Evolutionary conservation across 2,113 vertebrate genomes (phyloP).

Genomic region (Prolemur simus): DNA sequence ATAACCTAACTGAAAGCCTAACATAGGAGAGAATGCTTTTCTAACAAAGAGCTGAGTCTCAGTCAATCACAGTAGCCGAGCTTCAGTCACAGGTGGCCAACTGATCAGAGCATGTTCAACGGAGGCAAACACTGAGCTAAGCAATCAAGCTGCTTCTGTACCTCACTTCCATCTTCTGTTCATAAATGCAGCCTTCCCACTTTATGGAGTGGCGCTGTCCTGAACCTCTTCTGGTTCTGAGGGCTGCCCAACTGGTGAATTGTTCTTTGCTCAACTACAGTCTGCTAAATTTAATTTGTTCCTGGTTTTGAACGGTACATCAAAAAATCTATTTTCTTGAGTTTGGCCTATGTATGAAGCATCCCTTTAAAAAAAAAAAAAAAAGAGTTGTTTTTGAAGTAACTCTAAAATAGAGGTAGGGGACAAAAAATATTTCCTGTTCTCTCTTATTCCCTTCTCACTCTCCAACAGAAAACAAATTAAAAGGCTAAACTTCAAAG

Average conservation of each 20-base stretch:
- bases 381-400: background rate
- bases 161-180: background rate
- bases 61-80: background rate
- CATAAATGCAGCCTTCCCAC: background rate
- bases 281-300: background rate
- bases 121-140: background rate
- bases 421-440: background rate
- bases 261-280: background rate
- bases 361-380: conserved; percentile 20
- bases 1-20: background rate
- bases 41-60: background rate
- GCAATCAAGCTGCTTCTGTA: background rate
- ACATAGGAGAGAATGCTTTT: background rate
- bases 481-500: conserved; percentile 13
- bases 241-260: background rate
- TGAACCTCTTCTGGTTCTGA: background rate
- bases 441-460: background rate
- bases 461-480: background rate
- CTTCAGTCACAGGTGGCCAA: background rate
- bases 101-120: background rate
- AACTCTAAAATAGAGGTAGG: background rate
- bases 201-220: background rate
- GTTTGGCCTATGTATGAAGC: background rate
- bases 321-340: background rate
- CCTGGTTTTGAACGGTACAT: background rate